Base-by-base conservation (phyloP, 2,888 invertebrate species). In the Dynastes grantii region DNA sequence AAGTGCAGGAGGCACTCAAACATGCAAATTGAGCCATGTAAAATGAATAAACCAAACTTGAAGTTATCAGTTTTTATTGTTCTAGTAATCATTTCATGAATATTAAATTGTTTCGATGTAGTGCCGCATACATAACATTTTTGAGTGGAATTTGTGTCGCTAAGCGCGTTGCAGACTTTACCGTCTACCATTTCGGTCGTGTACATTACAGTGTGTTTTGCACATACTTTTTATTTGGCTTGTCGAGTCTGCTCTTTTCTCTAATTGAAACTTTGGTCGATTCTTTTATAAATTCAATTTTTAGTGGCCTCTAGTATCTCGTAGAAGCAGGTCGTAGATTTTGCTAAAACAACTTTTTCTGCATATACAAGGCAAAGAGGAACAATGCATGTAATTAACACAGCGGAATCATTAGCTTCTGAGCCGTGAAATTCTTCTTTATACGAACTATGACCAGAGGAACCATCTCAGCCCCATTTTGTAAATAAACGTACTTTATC, bases 271-370 rank as follows among this genome's bases (percentile, higher is more conserved):
- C 49, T 78, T 83, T 80, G 45, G 81, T 79, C 71, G 82, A 80
- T 76, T 86, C 85, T 78, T 85, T 84, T 16, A 81, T 16, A 82
- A 84, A 85, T 77, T 84, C 80, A 76, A 85, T 82, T 81, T 83
- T 84, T 75, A 85, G 63, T 27, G 84, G 84, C 76, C 85, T 82
- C 81, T 84, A 86, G 76, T 80, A 86, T 65, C 83, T 79, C 5
- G 85, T 84, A 37, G 84, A 85, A 37, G 82, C 76, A 16, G 9
- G 45, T 9, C 9, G 6, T 8, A 2, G 45, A 45, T 45, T 45
- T 84, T 85, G 82, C 85, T 84, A 84, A 22, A 76, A 85, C 73
- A 63, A 82, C 77, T 79, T 81, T 84, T 76, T 80, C 64, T 70
- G 63, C 80, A 80, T 64, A 82, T 40, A 80, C 73, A 11, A 86